Conservation (phyloP, 2,888 invertebrate genomes). For the Watsonalla binaria region DNA sequence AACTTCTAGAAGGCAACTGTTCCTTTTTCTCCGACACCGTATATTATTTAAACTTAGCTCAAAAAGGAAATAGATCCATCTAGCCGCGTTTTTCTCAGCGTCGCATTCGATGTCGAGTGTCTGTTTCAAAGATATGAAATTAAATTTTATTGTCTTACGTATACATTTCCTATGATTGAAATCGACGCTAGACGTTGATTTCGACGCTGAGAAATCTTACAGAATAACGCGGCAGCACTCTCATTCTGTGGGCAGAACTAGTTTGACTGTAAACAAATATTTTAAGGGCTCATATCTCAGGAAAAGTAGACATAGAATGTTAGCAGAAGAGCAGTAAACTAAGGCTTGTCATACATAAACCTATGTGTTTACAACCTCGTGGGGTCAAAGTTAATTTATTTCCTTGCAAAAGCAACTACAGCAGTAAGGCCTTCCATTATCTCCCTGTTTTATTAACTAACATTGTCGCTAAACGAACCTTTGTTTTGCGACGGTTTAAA, state of each 20-base stretch:
- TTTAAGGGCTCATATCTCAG: constrained; percentile 11
- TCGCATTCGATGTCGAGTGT: too few relatives aligned
- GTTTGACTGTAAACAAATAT: constrained; percentile 14
- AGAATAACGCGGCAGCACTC: too few relatives aligned
- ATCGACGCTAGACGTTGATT: too few relatives aligned
- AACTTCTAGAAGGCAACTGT: too few relatives aligned
- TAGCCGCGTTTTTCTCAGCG: too few relatives aligned
- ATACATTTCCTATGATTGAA: too few relatives aligned
- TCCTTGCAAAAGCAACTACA: constrained; percentile 25
- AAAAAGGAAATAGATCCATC: too few relatives aligned
- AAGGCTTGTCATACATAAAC: constrained; percentile 53
- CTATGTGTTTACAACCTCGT: constrained; percentile 53
- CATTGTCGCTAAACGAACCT: constrained; percentile 22
- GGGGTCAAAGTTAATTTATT: constrained; percentile 60
- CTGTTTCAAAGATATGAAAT: too few relatives aligned
- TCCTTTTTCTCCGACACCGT: too few relatives aligned
- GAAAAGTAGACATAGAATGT: constrained; percentile 25
- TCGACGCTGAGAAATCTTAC: too few relatives aligned
- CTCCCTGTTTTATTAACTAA: constrained; percentile 28
- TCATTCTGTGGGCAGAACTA: not conserved
- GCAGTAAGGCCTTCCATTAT: constrained; percentile 25
- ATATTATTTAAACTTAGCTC: too few relatives aligned
- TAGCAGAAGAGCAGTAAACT: constrained; percentile 39
- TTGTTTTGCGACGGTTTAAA: constrained; percentile 40
- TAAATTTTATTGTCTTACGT: too few relatives aligned